phyloP scores from a whole-genome alignment of 2,113 vertebrate species.

The Chinchilla lanigera region DNA sequence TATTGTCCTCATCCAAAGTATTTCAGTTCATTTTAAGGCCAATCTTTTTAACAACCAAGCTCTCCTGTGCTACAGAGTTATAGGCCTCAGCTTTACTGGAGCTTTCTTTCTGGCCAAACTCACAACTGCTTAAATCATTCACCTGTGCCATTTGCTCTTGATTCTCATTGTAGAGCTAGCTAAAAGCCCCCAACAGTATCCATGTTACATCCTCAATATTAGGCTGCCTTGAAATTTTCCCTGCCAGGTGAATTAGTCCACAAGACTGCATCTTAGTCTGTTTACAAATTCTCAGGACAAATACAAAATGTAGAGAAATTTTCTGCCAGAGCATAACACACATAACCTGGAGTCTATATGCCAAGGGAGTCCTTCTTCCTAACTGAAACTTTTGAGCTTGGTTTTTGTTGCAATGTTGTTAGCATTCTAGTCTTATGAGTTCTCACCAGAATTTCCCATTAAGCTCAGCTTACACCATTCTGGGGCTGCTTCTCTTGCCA shows the following conservation, averaged over 20 bases:
- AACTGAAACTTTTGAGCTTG: neutral
- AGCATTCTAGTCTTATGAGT: neutral
- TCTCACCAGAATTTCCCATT: neutral
- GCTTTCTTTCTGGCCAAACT: neutral
- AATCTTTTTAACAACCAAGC: neutral
- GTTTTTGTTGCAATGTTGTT: neutral
- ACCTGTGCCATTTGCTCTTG: neutral
- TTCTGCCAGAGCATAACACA: neutral
- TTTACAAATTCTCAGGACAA: neutral
- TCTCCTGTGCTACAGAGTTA: neutral
- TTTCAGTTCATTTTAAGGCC: neutral
- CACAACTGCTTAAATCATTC: neutral
- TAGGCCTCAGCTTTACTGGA: neutral
- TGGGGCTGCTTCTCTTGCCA: neutral
- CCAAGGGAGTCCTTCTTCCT: neutral
- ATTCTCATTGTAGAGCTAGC: neutral
- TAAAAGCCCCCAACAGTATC: neutral
- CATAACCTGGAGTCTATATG: neutral
- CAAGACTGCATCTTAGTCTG: neutral
- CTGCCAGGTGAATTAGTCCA: neutral
- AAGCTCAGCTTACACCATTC: neutral
- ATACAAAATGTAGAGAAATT: neutral
- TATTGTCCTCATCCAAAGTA: neutral
- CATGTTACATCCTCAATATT: neutral
- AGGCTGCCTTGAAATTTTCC: neutral